Base-by-base conservation (phyloP, 1,140 invertebrate genomes). In the Macrotrachela quadricornifera region DNA sequence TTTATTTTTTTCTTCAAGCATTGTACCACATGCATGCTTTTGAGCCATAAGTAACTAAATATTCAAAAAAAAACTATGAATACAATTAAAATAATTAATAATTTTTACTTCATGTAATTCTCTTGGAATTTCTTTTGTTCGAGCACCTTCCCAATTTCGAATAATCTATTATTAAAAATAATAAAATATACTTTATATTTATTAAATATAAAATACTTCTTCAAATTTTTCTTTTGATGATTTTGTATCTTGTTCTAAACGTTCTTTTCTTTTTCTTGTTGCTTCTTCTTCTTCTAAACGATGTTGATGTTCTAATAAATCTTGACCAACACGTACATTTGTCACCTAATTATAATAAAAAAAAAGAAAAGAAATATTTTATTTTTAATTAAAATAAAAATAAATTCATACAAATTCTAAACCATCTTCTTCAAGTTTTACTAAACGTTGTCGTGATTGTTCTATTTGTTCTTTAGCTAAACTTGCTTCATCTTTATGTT, bases 1-100 rank as follows among this genome's bases (percentile, higher is more conserved):
- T 41, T 70, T 69, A 62, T 85, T 79, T 65, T 88, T 87, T 60
- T 81, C 77, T 12, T 71, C 69, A 48, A 85, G 74, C 49, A 87
- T 71, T 17, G 76, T 71, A 30, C 78, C 74, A 59, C 83, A 71
- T 10, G 62, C 51, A 60, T 66, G 70, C 63, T 79, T 82, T 67
- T 86, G 83, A 18, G 73, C 63, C 53, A 63, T 60, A 43, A 71
- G 52, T 63, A 69, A 65, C 68, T 71, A 21, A 30, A 41, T 21
- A 37, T 12, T 50, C 15, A 36, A 12, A n/a, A n/a, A 15, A 11
- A 18, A 13, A 46, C 6, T 18, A n/a, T n/a, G n/a, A n/a, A n/a
- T n/a, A n/a, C n/a, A n/a, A n/a, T n/a, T n/a, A n/a, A n/a, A n/a
- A 16, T 50, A 16, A 15, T 1, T 51, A 49, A 11, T 17, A 36